phyloP scores from a whole-genome alignment of 2,797 vertebrate species.

The Microtus californicus region DNA sequence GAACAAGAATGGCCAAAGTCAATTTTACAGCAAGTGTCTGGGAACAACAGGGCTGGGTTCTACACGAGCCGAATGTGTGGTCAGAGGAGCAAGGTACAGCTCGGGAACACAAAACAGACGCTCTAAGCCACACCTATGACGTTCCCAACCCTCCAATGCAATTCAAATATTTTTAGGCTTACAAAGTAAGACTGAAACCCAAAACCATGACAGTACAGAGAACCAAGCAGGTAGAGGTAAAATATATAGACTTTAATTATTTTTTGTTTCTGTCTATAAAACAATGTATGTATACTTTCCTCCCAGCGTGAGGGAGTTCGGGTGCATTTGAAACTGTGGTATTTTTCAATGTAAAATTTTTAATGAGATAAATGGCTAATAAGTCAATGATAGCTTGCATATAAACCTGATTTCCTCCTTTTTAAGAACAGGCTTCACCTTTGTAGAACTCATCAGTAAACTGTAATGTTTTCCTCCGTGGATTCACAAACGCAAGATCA shows the following conservation, averaged over 20 bases:
- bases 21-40: background rate
- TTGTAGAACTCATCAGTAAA: background rate
- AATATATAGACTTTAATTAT: background rate
- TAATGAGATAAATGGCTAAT: background rate
- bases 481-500: slow-evolving; percentile 21
- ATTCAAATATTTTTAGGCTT: slow-evolving; percentile 25
- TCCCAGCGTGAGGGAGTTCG: background rate
- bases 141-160: background rate
- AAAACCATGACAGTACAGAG: background rate
- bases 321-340: background rate
- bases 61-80: background rate
- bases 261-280: background rate
- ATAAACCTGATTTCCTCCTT: slow-evolving; percentile 1
- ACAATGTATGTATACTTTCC: slow-evolving; percentile 1
- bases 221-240: background rate
- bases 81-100: background rate
- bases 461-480: slow-evolving; percentile 7
- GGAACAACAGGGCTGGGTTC: background rate
- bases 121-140: background rate
- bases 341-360: slow-evolving; percentile 19
- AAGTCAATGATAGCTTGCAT: background rate
- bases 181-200: slow-evolving; percentile 51
- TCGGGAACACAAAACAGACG: background rate
- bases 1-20: background rate
- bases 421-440: slow-evolving; percentile 32